Evolutionary conservation across 2,113 vertebrate genomes (phyloP), one percentile per base, ranked within the genome.

Genomic region (Athene noctua): DNA sequence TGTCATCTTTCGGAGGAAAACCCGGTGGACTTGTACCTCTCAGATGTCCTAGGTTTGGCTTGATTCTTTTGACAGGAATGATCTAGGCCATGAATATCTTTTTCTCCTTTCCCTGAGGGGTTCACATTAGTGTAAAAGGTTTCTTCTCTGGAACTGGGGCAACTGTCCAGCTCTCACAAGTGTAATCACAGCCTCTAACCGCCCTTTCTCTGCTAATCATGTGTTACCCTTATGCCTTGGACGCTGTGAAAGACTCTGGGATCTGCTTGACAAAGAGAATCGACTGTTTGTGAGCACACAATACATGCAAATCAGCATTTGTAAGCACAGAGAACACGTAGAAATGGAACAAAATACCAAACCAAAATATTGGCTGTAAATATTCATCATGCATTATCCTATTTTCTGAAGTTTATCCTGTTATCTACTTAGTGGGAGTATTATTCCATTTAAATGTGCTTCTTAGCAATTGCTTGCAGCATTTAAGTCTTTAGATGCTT

Each of bases 401-500:
- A 14, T 92, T 91, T 91, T 71, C 65, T 55, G 72, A 83, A 92
- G 86, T 97, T 96, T 95, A 91, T 97, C 93, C 93, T 75, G 89
- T 91, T 96, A 97, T 79, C 93, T 96, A 17, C 84, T 95, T 93
- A 87, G 80, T 67, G 65, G 70, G 84, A 91, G 81, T 47, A 61
- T 95, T 95, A 94, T 62, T 95, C 94, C 78, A 62, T 87, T 92
- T 91, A 94, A 94, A 94, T 92, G 89, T 59, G 59, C 68, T 96
- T 66, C 91, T 95, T 91, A 72, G 89, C 61, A 94, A 92, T 92
- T 96, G 84, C 86, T 92, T 63, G 86, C n/a, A 81, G 72, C 91
- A 10, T 92, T 97, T 94, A 94, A 88, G 63, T 62, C 77, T 91
- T 96, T 91, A 95, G 93, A 65, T 84, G 73, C n/a, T 84, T 92